These are phyloP conservation scores for Schizaphis graminum DNA, from an alignment of 2,888 invertebrate species.

Conservation along the genomic window DNA sequence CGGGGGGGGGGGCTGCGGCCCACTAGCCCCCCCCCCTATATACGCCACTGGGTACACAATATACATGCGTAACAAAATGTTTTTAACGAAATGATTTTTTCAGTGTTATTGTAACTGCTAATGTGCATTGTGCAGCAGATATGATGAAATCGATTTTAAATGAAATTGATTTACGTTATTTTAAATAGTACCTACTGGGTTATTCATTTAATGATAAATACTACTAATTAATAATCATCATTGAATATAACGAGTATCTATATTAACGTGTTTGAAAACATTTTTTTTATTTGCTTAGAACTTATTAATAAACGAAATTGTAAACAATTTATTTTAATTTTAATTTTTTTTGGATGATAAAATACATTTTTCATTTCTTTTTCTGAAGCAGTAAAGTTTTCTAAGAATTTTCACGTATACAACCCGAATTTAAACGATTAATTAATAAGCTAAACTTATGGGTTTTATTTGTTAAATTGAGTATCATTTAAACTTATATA, in stretches of 20 bases:
- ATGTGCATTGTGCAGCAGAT: neutral
- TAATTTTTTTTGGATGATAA: neutral
- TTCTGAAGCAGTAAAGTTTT: too few relatives aligned
- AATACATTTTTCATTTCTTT: neutral
- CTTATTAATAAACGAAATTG: neutral
- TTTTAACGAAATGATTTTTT: neutral
- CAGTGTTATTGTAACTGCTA: neutral
- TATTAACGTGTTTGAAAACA: neutral
- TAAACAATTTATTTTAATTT: neutral
- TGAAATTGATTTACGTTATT: too few relatives aligned
- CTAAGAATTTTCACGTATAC: too few relatives aligned
- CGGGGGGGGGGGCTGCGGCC: too few relatives aligned
- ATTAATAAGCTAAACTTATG: too few relatives aligned
- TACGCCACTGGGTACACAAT: too few relatives aligned
- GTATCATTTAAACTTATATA: too few relatives aligned
- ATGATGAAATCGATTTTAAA: neutral
- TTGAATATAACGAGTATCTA: neutral
- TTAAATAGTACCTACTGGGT: too few relatives aligned
- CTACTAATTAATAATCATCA: neutral
- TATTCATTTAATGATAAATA: too few relatives aligned
- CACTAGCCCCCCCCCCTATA: too few relatives aligned
- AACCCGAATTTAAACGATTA: too few relatives aligned
- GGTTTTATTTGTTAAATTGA: too few relatives aligned
- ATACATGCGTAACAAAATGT: neutral
- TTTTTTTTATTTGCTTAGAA: neutral